These are phyloP conservation scores for Scotopteryx bipunctaria DNA, from an alignment of 2,888 invertebrate genomes.

Conservation along the genomic window DNA sequence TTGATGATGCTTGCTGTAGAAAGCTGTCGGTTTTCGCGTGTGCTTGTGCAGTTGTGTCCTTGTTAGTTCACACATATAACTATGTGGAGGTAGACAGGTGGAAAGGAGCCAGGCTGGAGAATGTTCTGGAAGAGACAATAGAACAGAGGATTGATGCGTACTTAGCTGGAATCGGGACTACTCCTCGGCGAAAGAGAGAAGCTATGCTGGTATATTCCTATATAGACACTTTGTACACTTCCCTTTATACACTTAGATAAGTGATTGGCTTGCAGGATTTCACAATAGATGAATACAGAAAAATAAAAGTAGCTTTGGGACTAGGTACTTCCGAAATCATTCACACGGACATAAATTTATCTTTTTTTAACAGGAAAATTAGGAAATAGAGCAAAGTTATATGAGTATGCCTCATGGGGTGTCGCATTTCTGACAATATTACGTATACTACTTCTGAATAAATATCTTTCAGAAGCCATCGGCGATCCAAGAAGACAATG, in stretches of 20 bases:
- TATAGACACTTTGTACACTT: too few species aligned
- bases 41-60: constrained; percentile 62
- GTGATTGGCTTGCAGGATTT: too few species aligned
- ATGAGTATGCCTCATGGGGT: too few species aligned
- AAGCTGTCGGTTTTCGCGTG: constrained; percentile 67
- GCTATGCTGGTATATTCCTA: constrained; percentile 70
- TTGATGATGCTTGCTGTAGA: constrained; percentile 53
- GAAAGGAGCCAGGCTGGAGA: constrained; percentile 47
- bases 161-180: constrained; percentile 48
- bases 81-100: constrained; percentile 49
- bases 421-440: neutral
- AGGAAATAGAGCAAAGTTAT: too few species aligned
- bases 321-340: too few species aligned
- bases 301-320: too few species aligned
- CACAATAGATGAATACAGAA: too few species aligned
- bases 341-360: too few species aligned
- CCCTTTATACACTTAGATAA: too few species aligned
- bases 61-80: constrained; percentile 66
- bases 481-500: constrained; percentile 77
- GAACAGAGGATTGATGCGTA: constrained; percentile 62
- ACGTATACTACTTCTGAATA: too few species aligned
- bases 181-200: constrained; percentile 63
- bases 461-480: constrained; percentile 70
- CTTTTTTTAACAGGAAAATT: too few species aligned
- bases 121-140: constrained; percentile 58